A percentile compares a stretch with the other conserved stretches of the same genome.
Evolutionary conservation across 1,140 invertebrate species (phyloP).

Genomic region (Pachypsylla venusta): DNA sequence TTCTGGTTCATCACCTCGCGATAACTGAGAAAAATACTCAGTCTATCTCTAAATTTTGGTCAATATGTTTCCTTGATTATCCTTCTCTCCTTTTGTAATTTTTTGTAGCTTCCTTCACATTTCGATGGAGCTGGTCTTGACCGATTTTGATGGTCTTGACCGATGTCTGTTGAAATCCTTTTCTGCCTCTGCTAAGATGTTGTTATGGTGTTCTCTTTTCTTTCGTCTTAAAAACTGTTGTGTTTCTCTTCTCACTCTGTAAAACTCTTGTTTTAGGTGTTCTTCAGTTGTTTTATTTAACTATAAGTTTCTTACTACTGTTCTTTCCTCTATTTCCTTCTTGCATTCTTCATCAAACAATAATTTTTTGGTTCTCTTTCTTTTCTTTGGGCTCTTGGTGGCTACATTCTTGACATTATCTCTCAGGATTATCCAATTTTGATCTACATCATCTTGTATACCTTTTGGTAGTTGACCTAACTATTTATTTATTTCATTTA

Average conservation of each 20-base stretch:
- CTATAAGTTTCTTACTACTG: slow-evolving; percentile 9
- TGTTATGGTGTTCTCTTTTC: slow-evolving; percentile 15
- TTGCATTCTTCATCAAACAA: slow-evolving; percentile 20
- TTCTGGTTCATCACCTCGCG: background rate
- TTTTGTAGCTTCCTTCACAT: slow-evolving; percentile 8
- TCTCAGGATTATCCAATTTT: background rate
- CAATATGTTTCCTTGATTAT: slow-evolving; percentile 9
- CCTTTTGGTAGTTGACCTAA: background rate
- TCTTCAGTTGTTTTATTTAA: slow-evolving; percentile 5
- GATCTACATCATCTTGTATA: background rate
- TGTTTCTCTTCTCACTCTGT: background rate
- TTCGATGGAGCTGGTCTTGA: slow-evolving; percentile 12
- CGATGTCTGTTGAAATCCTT: slow-evolving; percentile 10
- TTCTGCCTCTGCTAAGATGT: slow-evolving; percentile 8
- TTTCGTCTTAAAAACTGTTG: slow-evolving; percentile 8
- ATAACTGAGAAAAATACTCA: background rate
- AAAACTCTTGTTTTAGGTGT: background rate
- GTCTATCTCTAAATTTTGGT: background rate
- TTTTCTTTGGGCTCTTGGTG: background rate
- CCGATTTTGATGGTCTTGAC: too few relatives aligned
- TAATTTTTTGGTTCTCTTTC: slow-evolving; percentile 12
- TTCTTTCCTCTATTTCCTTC: slow-evolving; percentile 13
- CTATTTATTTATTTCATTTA: background rate
- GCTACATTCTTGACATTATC: slow-evolving; percentile 5
- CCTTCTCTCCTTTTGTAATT: slow-evolving; percentile 9